These are phyloP conservation scores for Pseudomyrmex dendroicus DNA, from an alignment of 1,140 invertebrate species.

Conservation along the genomic window DNA sequence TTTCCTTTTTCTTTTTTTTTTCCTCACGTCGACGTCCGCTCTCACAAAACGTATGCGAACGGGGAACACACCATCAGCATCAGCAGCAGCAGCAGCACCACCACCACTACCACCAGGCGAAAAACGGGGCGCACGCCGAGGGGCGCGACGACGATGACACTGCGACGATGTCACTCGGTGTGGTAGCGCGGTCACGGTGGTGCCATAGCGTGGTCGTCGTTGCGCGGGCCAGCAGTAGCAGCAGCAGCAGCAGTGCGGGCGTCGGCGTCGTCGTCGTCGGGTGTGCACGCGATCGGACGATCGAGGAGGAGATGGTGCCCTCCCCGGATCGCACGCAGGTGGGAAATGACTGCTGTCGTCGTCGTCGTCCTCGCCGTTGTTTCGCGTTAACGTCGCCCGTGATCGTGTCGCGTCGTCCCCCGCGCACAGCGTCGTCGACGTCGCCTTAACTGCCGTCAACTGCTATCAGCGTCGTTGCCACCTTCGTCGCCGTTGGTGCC, in stretches of 20 bases:
- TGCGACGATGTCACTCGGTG: constrained; percentile 69
- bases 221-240: constrained; percentile 22
- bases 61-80: constrained; percentile 5
- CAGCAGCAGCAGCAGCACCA: constrained; percentile 6
- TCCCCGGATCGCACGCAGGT: constrained; percentile 64
- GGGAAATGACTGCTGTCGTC: constrained; percentile 60
- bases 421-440: constrained; percentile 2
- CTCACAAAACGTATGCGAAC: constrained; percentile 25
- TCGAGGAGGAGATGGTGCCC: constrained; percentile 70
- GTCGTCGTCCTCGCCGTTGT: constrained; percentile 24
- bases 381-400: constrained; percentile 33
- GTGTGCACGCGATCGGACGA: constrained; percentile 71
- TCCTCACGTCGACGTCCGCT: constrained; percentile 27
- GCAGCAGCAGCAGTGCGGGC: constrained; percentile 62
- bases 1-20: constrained; percentile 18
- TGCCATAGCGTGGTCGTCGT: constrained; percentile 58
- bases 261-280: constrained; percentile 70
- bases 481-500: constrained; percentile 2
- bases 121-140: constrained; percentile 51
- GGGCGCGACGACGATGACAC: constrained; percentile 70
- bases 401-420: neutral
- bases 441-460: neutral
- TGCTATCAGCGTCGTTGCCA: neutral
- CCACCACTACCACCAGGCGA: constrained; percentile 12
- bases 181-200: constrained; percentile 68